Percentiles rank a stretch among this genome's conserved stretches.
Evolutionary conservation across 2,888 invertebrate species (phyloP).

Genomic region (Baronia brevicornis): DNA sequence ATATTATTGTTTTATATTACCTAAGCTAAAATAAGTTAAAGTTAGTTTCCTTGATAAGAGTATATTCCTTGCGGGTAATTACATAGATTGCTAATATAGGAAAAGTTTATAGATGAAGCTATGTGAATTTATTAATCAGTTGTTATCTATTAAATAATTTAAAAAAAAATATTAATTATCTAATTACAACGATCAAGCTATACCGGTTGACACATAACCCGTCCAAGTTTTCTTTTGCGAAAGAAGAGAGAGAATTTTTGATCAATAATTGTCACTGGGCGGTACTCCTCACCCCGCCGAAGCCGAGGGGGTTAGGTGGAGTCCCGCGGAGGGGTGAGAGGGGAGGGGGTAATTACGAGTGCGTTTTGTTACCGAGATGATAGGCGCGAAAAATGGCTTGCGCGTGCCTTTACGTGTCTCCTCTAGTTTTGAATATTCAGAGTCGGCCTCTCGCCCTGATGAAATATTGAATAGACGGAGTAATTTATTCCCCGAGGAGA

Average conservation of each 20-base stretch:
- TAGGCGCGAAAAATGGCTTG: slow-evolving; percentile 76
- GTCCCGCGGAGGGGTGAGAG: slow-evolving; percentile 31
- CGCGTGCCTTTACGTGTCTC: slow-evolving; percentile 75
- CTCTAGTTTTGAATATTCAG: slow-evolving; percentile 75
- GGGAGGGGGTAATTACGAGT: slow-evolving; percentile 72
- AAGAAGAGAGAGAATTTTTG: slow-evolving; percentile 80
- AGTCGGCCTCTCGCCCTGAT: slow-evolving; percentile 68
- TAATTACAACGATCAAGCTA: slow-evolving; percentile 69
- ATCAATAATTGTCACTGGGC: slow-evolving; percentile 82
- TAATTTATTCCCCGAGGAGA: slow-evolving; percentile 72
- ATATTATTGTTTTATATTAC: too few species aligned
- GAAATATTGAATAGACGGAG: slow-evolving; percentile 74
- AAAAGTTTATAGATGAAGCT: neutral
- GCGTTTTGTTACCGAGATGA: slow-evolving; percentile 76
- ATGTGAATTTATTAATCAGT: too few species aligned
- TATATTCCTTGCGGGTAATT: too few species aligned
- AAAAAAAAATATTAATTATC: slow-evolving; percentile 38
- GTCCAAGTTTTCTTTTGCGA: slow-evolving; percentile 77
- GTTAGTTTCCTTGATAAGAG: too few species aligned
- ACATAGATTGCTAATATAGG: too few species aligned
- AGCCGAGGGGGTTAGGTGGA: slow-evolving; percentile 30
- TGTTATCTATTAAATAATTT: too few species aligned
- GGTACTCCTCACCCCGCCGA: slow-evolving; percentile 47
- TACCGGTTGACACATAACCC: slow-evolving; percentile 71
- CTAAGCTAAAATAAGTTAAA: too few species aligned